phyloP scores from a whole-genome alignment of 2,888 invertebrate genomes.

The Acleris literana region DNA sequence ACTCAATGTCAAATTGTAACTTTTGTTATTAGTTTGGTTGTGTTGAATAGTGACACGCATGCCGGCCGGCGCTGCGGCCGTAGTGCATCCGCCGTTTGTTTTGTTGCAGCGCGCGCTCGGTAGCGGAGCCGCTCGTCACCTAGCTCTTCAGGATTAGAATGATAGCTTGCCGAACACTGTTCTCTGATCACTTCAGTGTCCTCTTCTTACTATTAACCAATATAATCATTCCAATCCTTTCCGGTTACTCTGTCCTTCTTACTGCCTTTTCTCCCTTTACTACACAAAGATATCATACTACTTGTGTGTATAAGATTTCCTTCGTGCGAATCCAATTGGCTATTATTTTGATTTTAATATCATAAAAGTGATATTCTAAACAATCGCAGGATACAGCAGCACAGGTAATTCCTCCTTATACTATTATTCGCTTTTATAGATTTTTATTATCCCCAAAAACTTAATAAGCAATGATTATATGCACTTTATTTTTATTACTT shows the following conservation, averaged over 20 bases:
- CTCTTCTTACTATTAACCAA: background rate
- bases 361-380: constrained; percentile 43
- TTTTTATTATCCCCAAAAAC: constrained; percentile 44
- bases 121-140: constrained; percentile 70
- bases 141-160: constrained; percentile 64
- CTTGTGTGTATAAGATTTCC: constrained; percentile 11
- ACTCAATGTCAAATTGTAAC: constrained; percentile 2
- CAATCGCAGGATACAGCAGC: constrained; percentile 63
- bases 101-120: constrained; percentile 77
- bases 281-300: constrained; percentile 32
- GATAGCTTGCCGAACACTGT: constrained; percentile 55
- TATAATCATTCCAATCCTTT: constrained; percentile 20
- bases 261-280: constrained; percentile 11
- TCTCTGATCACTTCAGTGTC: constrained; percentile 34
- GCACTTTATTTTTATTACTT: constrained; percentile 36
- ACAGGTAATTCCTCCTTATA: constrained; percentile 68
- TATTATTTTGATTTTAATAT: constrained; percentile 39
- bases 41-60: constrained; percentile 51
- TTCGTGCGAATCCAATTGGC: constrained; percentile 37
- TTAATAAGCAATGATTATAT: constrained; percentile 40
- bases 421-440: constrained; percentile 48
- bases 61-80: constrained; percentile 63
- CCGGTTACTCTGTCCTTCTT: constrained; percentile 11
- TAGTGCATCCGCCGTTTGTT: constrained; percentile 79
- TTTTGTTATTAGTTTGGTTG: constrained; percentile 2